A percentile compares a stretch with the other conserved stretches of the same genome.
phyloP scores from a whole-genome alignment of 2,888 invertebrate species.

The Pheosia tremula region DNA sequence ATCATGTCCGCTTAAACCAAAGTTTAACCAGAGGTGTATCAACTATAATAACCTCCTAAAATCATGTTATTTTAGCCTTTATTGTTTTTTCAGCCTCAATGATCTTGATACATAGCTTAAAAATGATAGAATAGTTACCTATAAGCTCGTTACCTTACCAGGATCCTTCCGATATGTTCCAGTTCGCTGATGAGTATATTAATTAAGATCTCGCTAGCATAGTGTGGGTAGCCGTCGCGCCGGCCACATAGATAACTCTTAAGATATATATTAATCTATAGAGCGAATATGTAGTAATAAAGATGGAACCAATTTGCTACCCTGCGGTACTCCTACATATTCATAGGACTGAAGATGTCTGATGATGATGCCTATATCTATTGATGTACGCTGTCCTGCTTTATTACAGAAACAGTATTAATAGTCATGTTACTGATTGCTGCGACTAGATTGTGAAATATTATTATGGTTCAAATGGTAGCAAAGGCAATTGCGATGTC shows the following conservation, averaged over 20 bases:
- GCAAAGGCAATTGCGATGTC: neutral
- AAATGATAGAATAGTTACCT: neutral
- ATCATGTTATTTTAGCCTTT: no score
- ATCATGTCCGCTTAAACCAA: no score
- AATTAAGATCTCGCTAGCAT: neutral
- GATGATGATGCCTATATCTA: no score
- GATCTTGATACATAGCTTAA: neutral
- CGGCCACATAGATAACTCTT: neutral
- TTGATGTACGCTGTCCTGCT: no score
- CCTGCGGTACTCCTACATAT: slow-evolving; percentile 6
- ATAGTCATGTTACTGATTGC: no score
- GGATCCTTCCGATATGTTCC: neutral
- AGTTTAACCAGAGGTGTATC: no score
- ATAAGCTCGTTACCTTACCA: neutral
- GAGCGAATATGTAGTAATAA: neutral
- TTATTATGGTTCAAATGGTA: neutral
- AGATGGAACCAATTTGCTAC: neutral
- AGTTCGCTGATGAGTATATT: neutral
- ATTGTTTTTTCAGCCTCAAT: neutral
- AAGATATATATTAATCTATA: neutral
- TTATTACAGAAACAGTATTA: no score
- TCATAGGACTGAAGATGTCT: neutral
- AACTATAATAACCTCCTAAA: no score
- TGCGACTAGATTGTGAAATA: no score
- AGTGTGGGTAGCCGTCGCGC: neutral